phyloP scores from a whole-genome alignment of 2,797 vertebrate genomes.

The Anguilla anguilla region DNA sequence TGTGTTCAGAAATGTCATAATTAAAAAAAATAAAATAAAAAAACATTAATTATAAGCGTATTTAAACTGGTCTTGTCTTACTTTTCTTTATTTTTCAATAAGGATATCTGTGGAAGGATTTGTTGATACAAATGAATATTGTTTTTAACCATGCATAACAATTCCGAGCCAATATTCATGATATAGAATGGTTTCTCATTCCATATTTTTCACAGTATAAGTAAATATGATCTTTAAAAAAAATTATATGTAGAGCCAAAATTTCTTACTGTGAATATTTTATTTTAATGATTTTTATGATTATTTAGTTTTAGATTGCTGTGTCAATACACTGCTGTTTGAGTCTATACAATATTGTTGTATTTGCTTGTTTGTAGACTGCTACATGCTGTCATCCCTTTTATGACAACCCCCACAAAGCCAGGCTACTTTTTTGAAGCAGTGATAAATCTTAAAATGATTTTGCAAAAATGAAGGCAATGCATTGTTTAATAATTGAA shows the following conservation, averaged over 20 bases:
- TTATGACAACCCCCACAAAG: not conserved
- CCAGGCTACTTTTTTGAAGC: not conserved
- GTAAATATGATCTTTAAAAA: conserved; percentile 1
- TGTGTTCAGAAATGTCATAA: no score
- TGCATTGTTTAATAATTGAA: conserved; percentile 13
- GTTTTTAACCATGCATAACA: no score
- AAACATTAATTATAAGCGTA: no score
- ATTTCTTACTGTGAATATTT: not conserved
- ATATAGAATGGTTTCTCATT: no score
- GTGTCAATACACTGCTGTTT: not conserved
- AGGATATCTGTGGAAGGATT: no score
- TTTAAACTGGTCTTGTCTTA: no score
- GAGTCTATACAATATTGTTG: conserved; percentile 23
- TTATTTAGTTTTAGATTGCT: not conserved
- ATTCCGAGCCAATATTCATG: no score
- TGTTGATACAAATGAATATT: no score
- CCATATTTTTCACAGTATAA: not conserved
- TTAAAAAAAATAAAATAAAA: no score
- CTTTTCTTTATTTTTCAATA: no score
- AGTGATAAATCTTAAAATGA: conserved; percentile 6
- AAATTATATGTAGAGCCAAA: not conserved
- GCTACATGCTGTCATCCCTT: not conserved
- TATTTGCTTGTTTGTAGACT: conserved; percentile 11
- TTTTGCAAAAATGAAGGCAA: not conserved
- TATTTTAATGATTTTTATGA: conserved; percentile 1